phyloP scores from a whole-genome alignment of 2,113 vertebrate species.

The Prietella phreatophila region DNA sequence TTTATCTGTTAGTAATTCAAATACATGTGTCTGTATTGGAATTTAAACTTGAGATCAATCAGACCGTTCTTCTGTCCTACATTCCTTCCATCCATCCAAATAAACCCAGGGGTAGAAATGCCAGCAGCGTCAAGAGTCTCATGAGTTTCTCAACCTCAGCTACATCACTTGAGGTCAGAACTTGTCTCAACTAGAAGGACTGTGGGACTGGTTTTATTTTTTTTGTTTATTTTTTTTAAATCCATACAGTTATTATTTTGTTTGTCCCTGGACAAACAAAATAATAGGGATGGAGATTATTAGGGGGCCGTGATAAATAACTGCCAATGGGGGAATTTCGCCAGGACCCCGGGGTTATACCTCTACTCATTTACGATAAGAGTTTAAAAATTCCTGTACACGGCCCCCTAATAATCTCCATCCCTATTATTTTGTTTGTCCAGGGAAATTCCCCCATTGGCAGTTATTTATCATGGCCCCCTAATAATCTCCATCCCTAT shows the following conservation, averaged over 20 bases:
- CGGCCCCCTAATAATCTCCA: no score
- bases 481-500: no score
- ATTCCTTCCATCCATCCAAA: neutral
- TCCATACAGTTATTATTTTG: neutral
- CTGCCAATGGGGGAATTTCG: no score
- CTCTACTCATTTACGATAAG: no score
- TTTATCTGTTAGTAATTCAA: neutral
- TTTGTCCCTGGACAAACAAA: neutral
- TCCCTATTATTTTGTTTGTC: no score
- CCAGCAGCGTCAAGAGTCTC: neutral
- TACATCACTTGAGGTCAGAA: neutral
- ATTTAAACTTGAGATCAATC: neutral
- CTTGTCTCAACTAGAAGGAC: neutral
- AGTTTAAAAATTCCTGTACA: no score
- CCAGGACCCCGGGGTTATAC: no score
- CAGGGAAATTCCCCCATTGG: no score
- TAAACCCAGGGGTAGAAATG: neutral
- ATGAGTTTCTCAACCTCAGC: neutral
- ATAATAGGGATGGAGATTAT: no score
- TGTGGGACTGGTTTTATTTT: no score
- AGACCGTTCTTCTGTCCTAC: neutral
- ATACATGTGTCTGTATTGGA: neutral
- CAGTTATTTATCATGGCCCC: no score
- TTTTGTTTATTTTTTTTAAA: neutral
- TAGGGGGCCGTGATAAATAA: no score